Evolutionary conservation across 2,113 vertebrate species (phyloP).

Genomic region (Heteronetta atricapilla): DNA sequence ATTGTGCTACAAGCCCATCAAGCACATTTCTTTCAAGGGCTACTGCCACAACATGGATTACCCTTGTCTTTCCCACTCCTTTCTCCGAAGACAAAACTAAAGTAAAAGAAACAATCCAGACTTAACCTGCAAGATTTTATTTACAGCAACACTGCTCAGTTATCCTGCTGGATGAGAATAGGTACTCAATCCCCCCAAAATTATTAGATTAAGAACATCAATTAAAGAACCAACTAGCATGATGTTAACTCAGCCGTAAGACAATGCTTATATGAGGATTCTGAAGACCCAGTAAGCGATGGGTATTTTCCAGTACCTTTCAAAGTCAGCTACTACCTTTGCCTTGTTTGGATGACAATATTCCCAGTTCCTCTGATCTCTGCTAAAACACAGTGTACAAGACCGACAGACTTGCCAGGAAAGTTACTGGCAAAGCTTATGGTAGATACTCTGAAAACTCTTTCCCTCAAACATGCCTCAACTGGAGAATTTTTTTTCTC

Average conservation of each 20-base stretch:
- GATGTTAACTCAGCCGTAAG: not conserved
- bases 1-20: not conserved
- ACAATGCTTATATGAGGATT: not conserved
- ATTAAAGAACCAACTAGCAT: not conserved
- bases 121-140: not conserved
- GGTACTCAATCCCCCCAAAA: not conserved
- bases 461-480: slow-evolving; percentile 9
- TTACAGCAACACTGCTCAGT: not conserved
- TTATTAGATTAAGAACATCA: not conserved
- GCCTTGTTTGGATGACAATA: not conserved
- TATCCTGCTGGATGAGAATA: not conserved
- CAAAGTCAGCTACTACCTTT: not conserved
- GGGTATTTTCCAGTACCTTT: not conserved
- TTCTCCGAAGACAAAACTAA: not conserved
- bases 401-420: not conserved
- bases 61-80: not conserved
- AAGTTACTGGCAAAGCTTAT: slow-evolving; percentile 12
- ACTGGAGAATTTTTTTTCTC: not conserved
- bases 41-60: not conserved
- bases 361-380: not conserved
- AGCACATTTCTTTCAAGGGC: not conserved
- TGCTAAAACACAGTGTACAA: not conserved
- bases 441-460: not conserved
- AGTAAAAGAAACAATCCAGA: not conserved
- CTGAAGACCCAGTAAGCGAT: not conserved